Conservation (phyloP, 2,797 vertebrate species). For the Botia kubotai region DNA sequence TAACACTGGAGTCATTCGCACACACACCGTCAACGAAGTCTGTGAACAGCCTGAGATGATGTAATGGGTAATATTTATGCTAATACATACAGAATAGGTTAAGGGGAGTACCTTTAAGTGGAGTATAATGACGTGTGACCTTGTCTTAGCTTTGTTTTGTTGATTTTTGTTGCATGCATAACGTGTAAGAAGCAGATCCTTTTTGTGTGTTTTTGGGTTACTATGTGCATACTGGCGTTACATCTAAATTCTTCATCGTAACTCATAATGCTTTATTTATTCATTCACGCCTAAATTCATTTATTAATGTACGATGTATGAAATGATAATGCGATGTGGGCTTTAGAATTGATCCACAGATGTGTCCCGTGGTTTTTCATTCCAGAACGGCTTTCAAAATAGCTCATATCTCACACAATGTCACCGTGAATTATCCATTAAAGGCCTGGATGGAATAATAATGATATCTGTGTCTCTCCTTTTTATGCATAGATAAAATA, state of each 20-base stretch:
- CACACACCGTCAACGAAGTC: background rate
- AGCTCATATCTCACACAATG: background rate
- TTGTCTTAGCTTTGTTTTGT: background rate
- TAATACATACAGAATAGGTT: background rate
- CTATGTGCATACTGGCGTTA: background rate
- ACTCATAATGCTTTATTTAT: background rate
- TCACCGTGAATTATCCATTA: slow-evolving; percentile 9
- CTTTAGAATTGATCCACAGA: background rate
- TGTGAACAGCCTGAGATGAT: slow-evolving; percentile 11
- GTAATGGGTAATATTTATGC: background rate
- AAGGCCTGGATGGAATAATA: background rate
- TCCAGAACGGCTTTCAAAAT: background rate
- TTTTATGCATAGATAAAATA: background rate
- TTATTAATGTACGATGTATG: background rate
- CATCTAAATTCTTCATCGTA: background rate
- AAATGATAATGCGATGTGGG: background rate
- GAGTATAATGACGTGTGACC: background rate
- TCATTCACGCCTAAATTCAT: background rate
- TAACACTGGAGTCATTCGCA: slow-evolving; percentile 32
- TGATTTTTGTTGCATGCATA: background rate
- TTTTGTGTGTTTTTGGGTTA: background rate
- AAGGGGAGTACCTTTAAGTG: background rate
- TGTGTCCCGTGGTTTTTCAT: background rate
- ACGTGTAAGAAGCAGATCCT: background rate
- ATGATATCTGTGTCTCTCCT: background rate